Percentiles rank a stretch among this genome's conserved stretches.
phyloP scores from a whole-genome alignment of 92 coral and sea anemone genomes.

The Epizoanthus illoricatus region DNA sequence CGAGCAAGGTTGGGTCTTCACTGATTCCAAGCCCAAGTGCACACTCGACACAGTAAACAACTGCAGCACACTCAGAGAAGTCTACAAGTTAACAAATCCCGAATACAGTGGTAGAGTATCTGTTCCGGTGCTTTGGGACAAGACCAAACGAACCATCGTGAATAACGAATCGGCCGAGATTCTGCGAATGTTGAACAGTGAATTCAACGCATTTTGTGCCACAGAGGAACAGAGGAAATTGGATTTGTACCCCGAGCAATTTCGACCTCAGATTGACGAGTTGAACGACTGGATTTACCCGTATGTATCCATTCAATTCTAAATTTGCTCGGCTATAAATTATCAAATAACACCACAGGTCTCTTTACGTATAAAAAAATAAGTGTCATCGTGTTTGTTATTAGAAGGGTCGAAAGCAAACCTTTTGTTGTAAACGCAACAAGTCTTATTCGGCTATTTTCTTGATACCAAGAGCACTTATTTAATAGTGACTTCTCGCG shows the following conservation, averaged over 20 bases:
- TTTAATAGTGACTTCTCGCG: no score
- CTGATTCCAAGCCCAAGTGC: slow-evolving; percentile 77
- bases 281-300: slow-evolving; percentile 84
- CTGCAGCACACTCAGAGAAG: slow-evolving; percentile 67
- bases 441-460: no score
- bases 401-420: not conserved
- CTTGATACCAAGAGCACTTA: no score
- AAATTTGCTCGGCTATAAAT: not conserved
- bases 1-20: slow-evolving; percentile 71
- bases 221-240: slow-evolving; percentile 79
- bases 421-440: no score
- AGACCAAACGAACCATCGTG: slow-evolving; percentile 68
- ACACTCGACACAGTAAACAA: slow-evolving; percentile 78
- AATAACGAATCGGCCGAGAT: slow-evolving; percentile 92
- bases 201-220: slow-evolving; percentile 83
- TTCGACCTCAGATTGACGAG: slow-evolving; percentile 75
- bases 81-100: slow-evolving; percentile 64
- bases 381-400: not conserved
- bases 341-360: not conserved
- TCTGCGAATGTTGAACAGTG: slow-evolving; percentile 84
- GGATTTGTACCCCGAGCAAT: slow-evolving; percentile 69
- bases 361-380: no score
- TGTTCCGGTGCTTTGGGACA: slow-evolving; percentile 89
- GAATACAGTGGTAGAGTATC: slow-evolving; percentile 64
- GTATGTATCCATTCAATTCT: slow-evolving; percentile 49